Base-by-base conservation (phyloP, 2,797 vertebrate species). In the Acanthiza pusilla region DNA sequence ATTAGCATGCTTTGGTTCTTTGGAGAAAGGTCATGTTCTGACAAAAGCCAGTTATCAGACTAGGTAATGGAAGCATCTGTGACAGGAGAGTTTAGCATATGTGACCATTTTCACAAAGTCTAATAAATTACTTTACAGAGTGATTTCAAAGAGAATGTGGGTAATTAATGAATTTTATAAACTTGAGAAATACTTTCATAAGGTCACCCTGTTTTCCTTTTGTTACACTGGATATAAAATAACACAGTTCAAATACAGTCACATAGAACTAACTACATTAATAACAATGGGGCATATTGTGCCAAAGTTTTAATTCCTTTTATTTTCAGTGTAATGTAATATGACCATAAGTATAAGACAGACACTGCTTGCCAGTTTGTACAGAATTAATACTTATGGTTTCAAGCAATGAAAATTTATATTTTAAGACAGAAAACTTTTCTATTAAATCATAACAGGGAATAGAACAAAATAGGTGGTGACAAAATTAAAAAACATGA, bases 141-240 rank as follows among this genome's bases (percentile, higher is more conserved):
- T 42, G 10, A 63, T 90, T 92, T 92, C 76, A 76, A 85, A 80
- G 34, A 76, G 20, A 87, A 77, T 40, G 22, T 79, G 15, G 18
- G 43, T 51, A 42, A 82, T 75, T 51, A 91, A 89, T 84, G 13
- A 74, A 38, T 70, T 93, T 88, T 91, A 89, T 86, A 91, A 83
- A 89, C 61, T 32, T 74, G 32, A 86, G 45, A 93, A 66, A 78
- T 48, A 34, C 15, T 89, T 93, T 55, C 38, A 66, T 74, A 89
- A 94, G 61, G 34, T 94, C 60, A 76, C 61, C 38, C 25, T 86
- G 32, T 90, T 91, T 96, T 94, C 17, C n/a, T 68, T 76, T 43
- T 80, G 14, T 65, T 84, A 40, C 26, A 81, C 23, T 38, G 38
- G 29, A 40, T 43, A 62, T 22, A 74, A 91, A 79, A 76, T 66